Evolutionary conservation across 2,797 vertebrate genomes (phyloP), one percentile per base, ranked within the genome.

Genomic region (Gadopsis bispinosus): DNA sequence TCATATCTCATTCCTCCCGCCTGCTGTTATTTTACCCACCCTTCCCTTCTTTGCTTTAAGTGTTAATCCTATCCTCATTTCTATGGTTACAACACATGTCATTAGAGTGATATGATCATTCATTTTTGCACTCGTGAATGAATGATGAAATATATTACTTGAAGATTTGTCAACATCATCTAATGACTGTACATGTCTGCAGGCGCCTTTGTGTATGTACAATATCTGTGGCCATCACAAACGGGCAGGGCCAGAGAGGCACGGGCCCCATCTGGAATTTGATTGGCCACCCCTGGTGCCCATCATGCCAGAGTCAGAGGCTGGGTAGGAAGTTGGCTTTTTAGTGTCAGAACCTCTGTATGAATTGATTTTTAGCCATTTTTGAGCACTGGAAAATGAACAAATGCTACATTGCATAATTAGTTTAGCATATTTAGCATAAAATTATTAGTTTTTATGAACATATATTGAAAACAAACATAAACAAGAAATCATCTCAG

Each of bases 1-100:
- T 89, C 75, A 90, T 81, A 75, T 83, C 41, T 71, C 62, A 79
- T 88, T 81, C 70, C 51, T 80, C 73, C 80, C 81, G 90, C 87
- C 86, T 90, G 88, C 71, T 84, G 81, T 79, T 78, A 70, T 86
- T 86, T 79, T 72, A 67, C 59, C 51, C 68, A 41, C 70, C 60
- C 35, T 54, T 77, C 56, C 56, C 35, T 26, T 73, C 69, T 66
- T 73, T 79, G 73, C 74, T 79, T 87, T 80, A 84, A 62, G 59
- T 79, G 68, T 77, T 85, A 88, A 91, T 87, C 83, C 73, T 26
- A 31, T 53, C 64, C 69, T 76, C 73, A 80, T 83, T 88, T 81
- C 79, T 78, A 51, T 80, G 70, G 78, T 68, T 75, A 78, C 65
- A 79, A 33, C 4, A 12, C 69, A 62, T 68, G 53, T 48, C 2